Evolutionary conservation across 2,797 vertebrate genomes (phyloP), one percentile per base, ranked within the genome.

Genomic region (Chromis chromis): DNA sequence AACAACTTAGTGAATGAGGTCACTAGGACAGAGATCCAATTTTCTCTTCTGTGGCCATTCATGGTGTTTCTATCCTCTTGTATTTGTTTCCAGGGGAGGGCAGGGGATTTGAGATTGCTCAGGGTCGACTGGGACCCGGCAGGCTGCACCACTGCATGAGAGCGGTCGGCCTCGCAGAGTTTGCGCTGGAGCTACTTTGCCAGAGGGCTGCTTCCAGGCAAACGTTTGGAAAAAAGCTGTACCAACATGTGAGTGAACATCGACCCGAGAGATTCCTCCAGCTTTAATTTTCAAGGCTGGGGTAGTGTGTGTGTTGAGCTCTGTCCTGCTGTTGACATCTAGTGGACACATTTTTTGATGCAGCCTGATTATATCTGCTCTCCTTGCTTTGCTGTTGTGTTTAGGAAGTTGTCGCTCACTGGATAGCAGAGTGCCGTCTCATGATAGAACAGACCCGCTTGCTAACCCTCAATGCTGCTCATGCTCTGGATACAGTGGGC

Each of bases 131-230:
- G 1, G 98, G 97, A 1, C 96, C 97, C 0, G 97, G 97, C 62
- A 88, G 96, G 21, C 95, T 99, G 74, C 97, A 99, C 78, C 98
- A 98, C 93, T 98, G 97, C 44, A 98, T 99, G 97, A 94, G 97
- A 62, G 91, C 93, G 0, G 91, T 98, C 0, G 98, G 98, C 0
- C 14, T 94, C 0, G 96, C 96, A 0, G 98, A 99, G 79, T 25
- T 85, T 0, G 96, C 96, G 0, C 74, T 99, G 50, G 93, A 96
- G 90, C 91, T 99, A 54, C 88, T 99, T 88, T 99, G 97, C 79
- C 92, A 92, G 44, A 93, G 96, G 0, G 94, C 96, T 0, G 80
- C 90, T 0, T 87, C 93, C 56, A 95, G 97, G 21, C 58, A 74
- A 64, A 88, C 96, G 1, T 98, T 99, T 31, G 94, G 95, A 53